Percentiles rank a stretch among this genome's conserved stretches.
Conservation (phyloP, 2,888 invertebrate genomes). For the Synergus umbraculus region DNA sequence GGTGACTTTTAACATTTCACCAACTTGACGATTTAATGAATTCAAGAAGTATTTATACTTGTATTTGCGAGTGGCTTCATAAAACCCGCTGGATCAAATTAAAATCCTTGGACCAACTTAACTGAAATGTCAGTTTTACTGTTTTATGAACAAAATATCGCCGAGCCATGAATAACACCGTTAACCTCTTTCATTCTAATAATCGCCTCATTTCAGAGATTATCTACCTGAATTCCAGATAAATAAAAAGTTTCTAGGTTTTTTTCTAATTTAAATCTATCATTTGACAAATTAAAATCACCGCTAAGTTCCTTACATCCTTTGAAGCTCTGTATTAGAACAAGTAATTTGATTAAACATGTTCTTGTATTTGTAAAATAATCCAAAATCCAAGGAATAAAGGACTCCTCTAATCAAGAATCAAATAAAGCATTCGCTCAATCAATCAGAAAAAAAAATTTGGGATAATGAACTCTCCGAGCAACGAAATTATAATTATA, state of each 20-base stretch:
- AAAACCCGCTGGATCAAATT: conserved; percentile 39
- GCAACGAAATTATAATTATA: not conserved
- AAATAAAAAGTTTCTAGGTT: not conserved
- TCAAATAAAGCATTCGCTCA: not conserved
- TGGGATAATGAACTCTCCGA: not conserved
- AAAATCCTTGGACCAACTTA: not conserved
- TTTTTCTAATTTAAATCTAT: not conserved
- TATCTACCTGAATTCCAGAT: not conserved
- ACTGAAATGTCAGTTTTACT: conserved; percentile 13
- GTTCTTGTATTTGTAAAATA: not conserved
- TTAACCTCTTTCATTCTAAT: not conserved
- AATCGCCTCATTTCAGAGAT: not conserved
- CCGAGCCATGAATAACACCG: not conserved
- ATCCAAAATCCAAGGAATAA: not conserved
- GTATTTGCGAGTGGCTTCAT: conserved; percentile 49
- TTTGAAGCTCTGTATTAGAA: not conserved
- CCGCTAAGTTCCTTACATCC: not conserved
- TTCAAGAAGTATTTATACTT: conserved; percentile 57
- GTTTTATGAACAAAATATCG: conserved; percentile 44
- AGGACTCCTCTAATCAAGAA: not conserved
- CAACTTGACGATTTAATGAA: conserved; percentile 52
- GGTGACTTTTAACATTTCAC: conserved; percentile 11
- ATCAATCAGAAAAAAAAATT: not conserved
- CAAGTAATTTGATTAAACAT: not conserved
- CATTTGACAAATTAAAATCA: not conserved